These are phyloP conservation scores for Zaprionus camerounensis DNA, from an alignment of 1,140 invertebrate species.

Conservation along the genomic window DNA sequence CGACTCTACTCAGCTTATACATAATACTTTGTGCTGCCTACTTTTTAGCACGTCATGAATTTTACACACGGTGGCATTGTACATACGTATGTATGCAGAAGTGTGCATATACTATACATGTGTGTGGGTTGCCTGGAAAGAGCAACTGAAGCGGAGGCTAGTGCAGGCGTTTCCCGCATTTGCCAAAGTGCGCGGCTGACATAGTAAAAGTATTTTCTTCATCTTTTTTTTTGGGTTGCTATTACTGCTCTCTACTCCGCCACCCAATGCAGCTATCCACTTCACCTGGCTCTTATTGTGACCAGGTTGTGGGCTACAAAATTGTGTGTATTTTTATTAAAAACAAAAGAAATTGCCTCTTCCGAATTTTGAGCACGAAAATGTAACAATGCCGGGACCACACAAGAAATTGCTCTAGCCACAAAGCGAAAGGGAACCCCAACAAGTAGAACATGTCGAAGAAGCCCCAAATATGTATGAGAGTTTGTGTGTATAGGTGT, in stretches of 20 bases:
- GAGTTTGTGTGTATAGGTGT: neutral
- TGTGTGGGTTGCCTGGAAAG: neutral
- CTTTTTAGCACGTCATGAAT: slow-evolving; percentile 75
- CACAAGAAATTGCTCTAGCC: slow-evolving; percentile 56
- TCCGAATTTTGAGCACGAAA: slow-evolving; percentile 70
- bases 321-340: slow-evolving; percentile 75
- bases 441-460: slow-evolving; percentile 3
- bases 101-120: neutral
- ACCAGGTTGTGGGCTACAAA: slow-evolving; percentile 67
- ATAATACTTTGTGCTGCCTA: slow-evolving; percentile 74
- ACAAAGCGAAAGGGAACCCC: slow-evolving; percentile 33
- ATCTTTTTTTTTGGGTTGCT: neutral
- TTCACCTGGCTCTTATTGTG: slow-evolving; percentile 21
- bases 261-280: neutral
- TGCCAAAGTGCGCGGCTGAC: slow-evolving; percentile 61
- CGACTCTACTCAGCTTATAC: slow-evolving; percentile 50
- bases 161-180: slow-evolving; percentile 78
- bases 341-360: slow-evolving; percentile 47
- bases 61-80: slow-evolving; percentile 56
- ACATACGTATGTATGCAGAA: slow-evolving; percentile 11
- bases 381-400: slow-evolving; percentile 63
- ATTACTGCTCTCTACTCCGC: neutral
- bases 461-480: neutral
- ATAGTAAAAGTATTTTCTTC: slow-evolving; percentile 46
- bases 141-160: slow-evolving; percentile 47